phyloP scores from a whole-genome alignment of 2,113 vertebrate species.

The Tapirus terrestris region DNA sequence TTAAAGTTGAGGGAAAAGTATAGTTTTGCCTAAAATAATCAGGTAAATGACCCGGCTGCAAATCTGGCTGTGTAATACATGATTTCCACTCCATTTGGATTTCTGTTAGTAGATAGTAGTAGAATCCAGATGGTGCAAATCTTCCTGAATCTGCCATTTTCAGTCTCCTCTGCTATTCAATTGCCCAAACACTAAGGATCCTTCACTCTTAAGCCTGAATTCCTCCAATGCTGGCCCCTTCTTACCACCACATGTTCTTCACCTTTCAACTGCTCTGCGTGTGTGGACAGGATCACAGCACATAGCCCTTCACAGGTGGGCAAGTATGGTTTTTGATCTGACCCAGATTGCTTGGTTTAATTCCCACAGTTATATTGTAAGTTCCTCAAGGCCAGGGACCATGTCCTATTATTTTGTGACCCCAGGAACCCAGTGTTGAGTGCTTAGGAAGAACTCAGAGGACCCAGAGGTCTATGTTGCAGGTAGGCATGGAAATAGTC shows the following conservation, averaged over 20 bases:
- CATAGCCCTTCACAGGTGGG: background rate
- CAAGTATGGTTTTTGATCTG: background rate
- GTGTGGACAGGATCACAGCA: background rate
- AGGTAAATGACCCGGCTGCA: background rate
- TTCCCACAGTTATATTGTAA: background rate
- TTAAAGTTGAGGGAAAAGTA: background rate
- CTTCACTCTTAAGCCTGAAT: background rate
- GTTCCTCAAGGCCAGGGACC: background rate
- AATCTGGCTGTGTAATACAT: background rate
- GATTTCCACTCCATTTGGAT: background rate
- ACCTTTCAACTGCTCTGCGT: background rate
- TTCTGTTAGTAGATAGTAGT: background rate
- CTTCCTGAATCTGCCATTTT: background rate
- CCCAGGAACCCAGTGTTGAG: background rate
- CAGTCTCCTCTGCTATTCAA: background rate
- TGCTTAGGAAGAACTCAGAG: background rate
- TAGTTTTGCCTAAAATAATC: slow-evolving; percentile 10
- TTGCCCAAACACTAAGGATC: background rate
- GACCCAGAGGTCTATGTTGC: background rate
- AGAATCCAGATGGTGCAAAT: background rate
- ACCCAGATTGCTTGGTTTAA: background rate
- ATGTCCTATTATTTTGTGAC: background rate
- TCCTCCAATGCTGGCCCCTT: background rate
- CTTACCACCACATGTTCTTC: background rate
- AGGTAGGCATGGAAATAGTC: background rate